Percentiles rank a stretch among this genome's conserved stretches.
These are phyloP conservation scores for Lepilemur ruficaudatus DNA, from an alignment of 2,797 vertebrate genomes.

Conservation along the genomic window DNA sequence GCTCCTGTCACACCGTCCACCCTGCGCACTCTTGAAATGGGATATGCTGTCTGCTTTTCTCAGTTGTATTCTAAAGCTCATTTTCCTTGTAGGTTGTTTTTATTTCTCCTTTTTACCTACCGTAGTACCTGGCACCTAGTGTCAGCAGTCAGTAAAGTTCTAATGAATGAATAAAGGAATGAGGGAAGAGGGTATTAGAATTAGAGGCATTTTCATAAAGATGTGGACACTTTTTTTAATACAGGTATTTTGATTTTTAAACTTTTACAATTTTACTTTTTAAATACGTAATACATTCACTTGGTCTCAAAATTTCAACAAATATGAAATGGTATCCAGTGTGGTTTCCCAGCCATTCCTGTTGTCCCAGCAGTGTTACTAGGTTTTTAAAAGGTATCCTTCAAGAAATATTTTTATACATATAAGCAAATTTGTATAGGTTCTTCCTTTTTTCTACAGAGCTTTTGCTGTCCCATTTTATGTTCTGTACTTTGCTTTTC, in stretches of 20 bases:
- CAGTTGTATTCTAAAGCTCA: background rate
- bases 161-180: background rate
- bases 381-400: background rate
- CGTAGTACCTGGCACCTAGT: background rate
- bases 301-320: background rate
- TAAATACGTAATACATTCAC: background rate
- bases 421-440: background rate
- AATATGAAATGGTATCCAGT: background rate
- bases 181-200: background rate
- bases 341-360: background rate
- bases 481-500: background rate
- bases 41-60: background rate
- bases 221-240: background rate
- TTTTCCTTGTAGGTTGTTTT: constrained; percentile 9
- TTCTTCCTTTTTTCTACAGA: background rate
- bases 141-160: background rate
- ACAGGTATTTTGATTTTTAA: background rate
- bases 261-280: background rate
- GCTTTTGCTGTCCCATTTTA: background rate
- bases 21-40: background rate
- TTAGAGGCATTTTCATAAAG: background rate
- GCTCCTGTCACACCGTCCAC: background rate
- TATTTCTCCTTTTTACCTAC: background rate
- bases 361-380: background rate
- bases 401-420: background rate